A percentile compares a stretch with the other conserved stretches of the same genome.
phyloP scores from a whole-genome alignment of 2,888 invertebrate genomes.

The Tipula helvola region DNA sequence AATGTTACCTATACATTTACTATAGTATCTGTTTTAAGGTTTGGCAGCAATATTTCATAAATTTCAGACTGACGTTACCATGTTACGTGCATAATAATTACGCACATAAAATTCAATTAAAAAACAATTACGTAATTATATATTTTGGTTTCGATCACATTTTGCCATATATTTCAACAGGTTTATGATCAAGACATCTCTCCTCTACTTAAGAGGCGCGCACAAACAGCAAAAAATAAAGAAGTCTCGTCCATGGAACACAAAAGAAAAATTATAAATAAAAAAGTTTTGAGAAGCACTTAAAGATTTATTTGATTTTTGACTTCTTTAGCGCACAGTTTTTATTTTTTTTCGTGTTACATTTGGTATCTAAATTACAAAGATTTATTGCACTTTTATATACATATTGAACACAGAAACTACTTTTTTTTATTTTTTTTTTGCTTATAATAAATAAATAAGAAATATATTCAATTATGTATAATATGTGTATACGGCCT shows the following conservation, averaged over 20 bases:
- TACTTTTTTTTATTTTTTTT: neutral
- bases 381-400: neutral
- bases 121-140: neutral
- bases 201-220: neutral
- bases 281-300: neutral
- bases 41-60: neutral
- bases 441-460: neutral
- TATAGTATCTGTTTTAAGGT: neutral
- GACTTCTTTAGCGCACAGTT: neutral
- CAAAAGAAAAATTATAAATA: neutral
- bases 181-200: neutral
- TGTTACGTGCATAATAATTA: neutral
- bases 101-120: neutral
- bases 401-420: neutral
- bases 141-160: neutral
- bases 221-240: neutral
- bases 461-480: constrained; percentile 4
- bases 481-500: neutral
- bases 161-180: neutral
- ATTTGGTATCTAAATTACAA: constrained; percentile 4
- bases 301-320: constrained; percentile 4
- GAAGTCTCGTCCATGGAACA: neutral
- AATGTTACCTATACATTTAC: neutral
- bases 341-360: neutral
- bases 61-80: neutral